Evolutionary conservation across 2,113 vertebrate species (phyloP), one percentile per base, ranked within the genome.

Genomic region (Hypanus sabinus): DNA sequence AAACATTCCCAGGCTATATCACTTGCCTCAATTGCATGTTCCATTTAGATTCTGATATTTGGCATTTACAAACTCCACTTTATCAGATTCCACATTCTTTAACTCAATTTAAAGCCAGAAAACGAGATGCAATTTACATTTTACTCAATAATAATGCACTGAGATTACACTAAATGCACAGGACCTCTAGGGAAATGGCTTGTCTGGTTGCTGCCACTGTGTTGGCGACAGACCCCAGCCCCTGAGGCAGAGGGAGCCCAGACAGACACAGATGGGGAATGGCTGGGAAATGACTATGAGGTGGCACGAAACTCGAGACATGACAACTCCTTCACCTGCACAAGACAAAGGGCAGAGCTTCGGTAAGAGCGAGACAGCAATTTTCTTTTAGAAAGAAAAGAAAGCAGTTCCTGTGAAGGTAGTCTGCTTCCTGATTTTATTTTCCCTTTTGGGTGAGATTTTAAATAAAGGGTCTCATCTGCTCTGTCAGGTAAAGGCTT

Each of bases 211-310:
- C 85, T 65, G 60, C 85, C 57, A 90, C 57, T 90, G 85, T 65
- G 60, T 60, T 65, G 85, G 85, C 60, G 85, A 90, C 85, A 90
- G 85, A 90, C 85, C 60, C 57, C 85, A 96, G 94, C 96, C 96
- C 94, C 95, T 36, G 94, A 95, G 96, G 95, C 95, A 96, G 87
- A 94, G 95, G 95, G 94, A 95, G 94, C 95, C 95, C 20, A 95
- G 94, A 75, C n/a, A 95, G 60, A 65, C 95, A 95, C 96, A 96
- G 96, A 96, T 97, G 96, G 96, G 95, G 95, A 96, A 95, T 94
- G 94, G 96, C 95, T 94, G 95, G 94, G 95, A 96, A 96, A 94
- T 93, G 95, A 80, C 94, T 95, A 65, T 70, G 94, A 94, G 95
- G 95, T 95, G 94, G 94, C 94, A 71, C 60, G 95, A 95, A 95